A percentile compares a stretch with the other conserved stretches of the same genome.
phyloP scores from a whole-genome alignment of 1,140 invertebrate genomes.

The Trypoxylus dichotomus region DNA sequence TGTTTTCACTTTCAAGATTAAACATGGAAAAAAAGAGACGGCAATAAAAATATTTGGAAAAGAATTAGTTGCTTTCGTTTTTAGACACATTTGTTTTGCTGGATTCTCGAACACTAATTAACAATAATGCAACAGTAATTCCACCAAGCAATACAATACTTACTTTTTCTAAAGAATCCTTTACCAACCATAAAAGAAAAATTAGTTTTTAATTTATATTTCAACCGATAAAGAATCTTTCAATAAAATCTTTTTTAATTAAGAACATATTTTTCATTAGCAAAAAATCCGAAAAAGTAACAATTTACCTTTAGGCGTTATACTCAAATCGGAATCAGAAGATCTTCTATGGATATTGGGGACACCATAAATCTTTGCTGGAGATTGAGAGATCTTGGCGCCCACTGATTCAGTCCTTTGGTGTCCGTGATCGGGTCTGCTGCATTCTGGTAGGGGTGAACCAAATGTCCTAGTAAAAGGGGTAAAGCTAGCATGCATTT shows the following conservation, averaged over 20 bases:
- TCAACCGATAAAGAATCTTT: background rate
- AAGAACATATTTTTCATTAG: background rate
- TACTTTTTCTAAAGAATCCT: constrained; percentile 53
- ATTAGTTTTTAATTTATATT: constrained; percentile 27
- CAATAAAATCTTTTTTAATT: background rate
- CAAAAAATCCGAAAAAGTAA: background rate
- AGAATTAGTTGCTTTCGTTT: background rate
- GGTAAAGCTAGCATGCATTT: constrained; percentile 51
- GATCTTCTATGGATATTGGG: constrained; percentile 72
- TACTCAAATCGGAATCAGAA: constrained; percentile 90
- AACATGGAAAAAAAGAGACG: too few species aligned
- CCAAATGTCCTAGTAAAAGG: constrained; percentile 44
- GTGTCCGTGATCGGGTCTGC: constrained; percentile 30
- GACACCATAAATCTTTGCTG: constrained; percentile 58
- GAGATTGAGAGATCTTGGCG: constrained; percentile 53
- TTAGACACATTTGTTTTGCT: background rate
- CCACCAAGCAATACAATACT: constrained; percentile 43
- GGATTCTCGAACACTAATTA: constrained; percentile 24
- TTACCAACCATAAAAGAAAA: constrained; percentile 36
- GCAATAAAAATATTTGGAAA: too few species aligned
- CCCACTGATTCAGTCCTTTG: constrained; percentile 41
- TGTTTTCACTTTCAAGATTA: too few species aligned
- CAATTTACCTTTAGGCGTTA: constrained; percentile 83
- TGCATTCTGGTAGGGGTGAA: constrained; percentile 40
- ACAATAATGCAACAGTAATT: constrained; percentile 41